phyloP scores from a whole-genome alignment of 2,888 invertebrate species.

The Gandaritis pyraliata region DNA sequence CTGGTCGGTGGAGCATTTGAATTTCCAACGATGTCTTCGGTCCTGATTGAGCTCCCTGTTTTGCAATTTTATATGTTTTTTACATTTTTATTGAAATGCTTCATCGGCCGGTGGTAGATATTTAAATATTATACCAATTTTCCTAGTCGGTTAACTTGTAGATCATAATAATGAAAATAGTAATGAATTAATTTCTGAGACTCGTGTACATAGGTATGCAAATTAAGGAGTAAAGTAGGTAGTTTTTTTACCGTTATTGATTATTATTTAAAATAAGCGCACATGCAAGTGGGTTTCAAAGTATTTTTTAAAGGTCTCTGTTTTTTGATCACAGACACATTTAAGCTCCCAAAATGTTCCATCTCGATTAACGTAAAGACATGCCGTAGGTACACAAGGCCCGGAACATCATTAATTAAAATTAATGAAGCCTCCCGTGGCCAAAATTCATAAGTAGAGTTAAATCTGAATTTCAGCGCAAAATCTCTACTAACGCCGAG shows the following conservation, averaged over 20 bases:
- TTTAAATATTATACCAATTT: conserved; percentile 47
- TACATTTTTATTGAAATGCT: conserved; percentile 42
- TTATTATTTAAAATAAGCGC: conserved; percentile 23
- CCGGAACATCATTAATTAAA: conserved; percentile 35
- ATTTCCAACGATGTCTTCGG: conserved; percentile 33
- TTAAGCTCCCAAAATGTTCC: conserved; percentile 13
- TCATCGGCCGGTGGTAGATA: conserved; percentile 46
- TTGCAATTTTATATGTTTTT: conserved; percentile 60
- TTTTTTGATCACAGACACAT: not conserved
- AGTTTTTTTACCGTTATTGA: conserved; percentile 30
- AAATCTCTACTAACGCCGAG: conserved; percentile 29
- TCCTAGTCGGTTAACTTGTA: conserved; percentile 43
- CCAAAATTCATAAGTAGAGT: conserved; percentile 34
- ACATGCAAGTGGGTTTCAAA: conserved; percentile 19
- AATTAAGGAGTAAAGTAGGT: conserved; percentile 13
- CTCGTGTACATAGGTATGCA: conserved; percentile 33
- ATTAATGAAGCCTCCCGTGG: conserved; percentile 35
- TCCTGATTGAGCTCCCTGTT: conserved; percentile 52
- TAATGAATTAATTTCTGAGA: conserved; percentile 26
- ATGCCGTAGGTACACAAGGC: conserved; percentile 12
- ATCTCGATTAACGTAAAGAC: conserved; percentile 24
- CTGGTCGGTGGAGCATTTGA: conserved; percentile 44
- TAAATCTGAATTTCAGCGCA: conserved; percentile 33
- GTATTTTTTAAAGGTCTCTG: conserved; percentile 12
- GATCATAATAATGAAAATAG: conserved; percentile 28